Base-by-base conservation (phyloP, 2,888 invertebrate species). In the Diarsia dahlii region DNA sequence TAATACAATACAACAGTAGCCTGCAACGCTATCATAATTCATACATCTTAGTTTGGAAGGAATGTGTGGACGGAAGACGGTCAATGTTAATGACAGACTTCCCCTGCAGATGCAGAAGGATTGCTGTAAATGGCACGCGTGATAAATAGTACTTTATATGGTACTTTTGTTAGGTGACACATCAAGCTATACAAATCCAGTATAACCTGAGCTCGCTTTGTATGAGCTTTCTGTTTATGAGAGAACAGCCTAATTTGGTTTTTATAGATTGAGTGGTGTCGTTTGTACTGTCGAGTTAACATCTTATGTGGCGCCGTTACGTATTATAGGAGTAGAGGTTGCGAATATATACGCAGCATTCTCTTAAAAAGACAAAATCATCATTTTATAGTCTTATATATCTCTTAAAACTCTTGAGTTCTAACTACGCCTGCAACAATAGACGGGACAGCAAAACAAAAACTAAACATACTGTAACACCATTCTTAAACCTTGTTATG, bases 11-110 rank as follows among this genome's bases (percentile, higher is more conserved):
- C n/a, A 75, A 82, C 63, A 64, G 77, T 15, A 68, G 46, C 13
- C n/a, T 45, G 10, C 18, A 46, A 28, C 20, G 54, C n/a, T 65
- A 52, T 54, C 23, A n/a, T n/a, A n/a, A n/a, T n/a, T n/a, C n/a
- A 60, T n/a, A n/a, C 10, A 62, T 69, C 58, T 74, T 39, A 65
- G 62, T 34, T 46, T 70, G 52, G 69, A 18, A 66, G 48, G 80
- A 84, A 82, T 80, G 75, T 10, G 65, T 13, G 12, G 12, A n/a
- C 64, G 63, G 74, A 81, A 73, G 63, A 34, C 60, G 34, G 34
- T 69, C 71, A 66, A 66, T 67, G 62, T 45, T 84, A 80, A 82
- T 63, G 20, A 60, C 15, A 66, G 65, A 82, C 56, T 75, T 82
- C 84, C 67, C 23, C 18, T n/a, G 46, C 28, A 54, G 18, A 13